These are phyloP conservation scores for Drosophila paranaensis DNA, from an alignment of 2,888 invertebrate genomes.

Conservation along the genomic window DNA sequence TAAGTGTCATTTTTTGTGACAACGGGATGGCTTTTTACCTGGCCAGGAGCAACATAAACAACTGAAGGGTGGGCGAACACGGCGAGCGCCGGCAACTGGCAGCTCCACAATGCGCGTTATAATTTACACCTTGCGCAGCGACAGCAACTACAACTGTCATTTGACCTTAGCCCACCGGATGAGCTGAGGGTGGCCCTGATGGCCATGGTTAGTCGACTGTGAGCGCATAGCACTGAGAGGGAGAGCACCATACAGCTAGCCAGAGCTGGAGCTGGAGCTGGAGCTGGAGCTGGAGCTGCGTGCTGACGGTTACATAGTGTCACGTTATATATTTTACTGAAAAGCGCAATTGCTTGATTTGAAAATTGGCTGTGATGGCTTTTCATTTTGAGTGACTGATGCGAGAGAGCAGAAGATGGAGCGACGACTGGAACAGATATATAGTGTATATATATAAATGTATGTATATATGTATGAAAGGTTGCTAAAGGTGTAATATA, in stretches of 20 bases:
- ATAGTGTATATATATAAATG: neutral
- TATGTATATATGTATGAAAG: neutral
- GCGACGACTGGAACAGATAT: neutral
- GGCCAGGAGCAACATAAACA: conserved; percentile 56
- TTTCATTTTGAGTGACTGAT: conserved; percentile 69
- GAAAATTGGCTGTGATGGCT: conserved; percentile 74
- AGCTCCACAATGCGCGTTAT: conserved; percentile 76
- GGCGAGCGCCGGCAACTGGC: conserved; percentile 48
- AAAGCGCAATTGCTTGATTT: conserved; percentile 75
- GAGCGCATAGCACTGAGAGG: neutral
- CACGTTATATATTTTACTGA: conserved; percentile 73
- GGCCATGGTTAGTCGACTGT: conserved; percentile 4
- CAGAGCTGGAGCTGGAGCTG: neutral
- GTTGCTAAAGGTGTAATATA: conserved; percentile 37
- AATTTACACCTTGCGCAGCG: conserved; percentile 71
- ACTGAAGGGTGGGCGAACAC: conserved; percentile 18
- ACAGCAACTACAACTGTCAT: conserved; percentile 73
- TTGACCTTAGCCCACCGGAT: conserved; percentile 65
- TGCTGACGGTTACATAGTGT: conserved; percentile 56
- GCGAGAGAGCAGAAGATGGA: conserved; percentile 15
- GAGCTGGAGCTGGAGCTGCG: conserved; percentile 5
- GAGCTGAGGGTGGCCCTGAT: neutral
- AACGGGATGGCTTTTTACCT: conserved; percentile 73
- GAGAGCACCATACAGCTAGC: neutral
- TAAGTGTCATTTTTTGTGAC: conserved; percentile 80